Percentiles rank a stretch among this genome's conserved stretches.
Conservation (phyloP, 1,140 invertebrate genomes). For the Cotesia chilonis region DNA sequence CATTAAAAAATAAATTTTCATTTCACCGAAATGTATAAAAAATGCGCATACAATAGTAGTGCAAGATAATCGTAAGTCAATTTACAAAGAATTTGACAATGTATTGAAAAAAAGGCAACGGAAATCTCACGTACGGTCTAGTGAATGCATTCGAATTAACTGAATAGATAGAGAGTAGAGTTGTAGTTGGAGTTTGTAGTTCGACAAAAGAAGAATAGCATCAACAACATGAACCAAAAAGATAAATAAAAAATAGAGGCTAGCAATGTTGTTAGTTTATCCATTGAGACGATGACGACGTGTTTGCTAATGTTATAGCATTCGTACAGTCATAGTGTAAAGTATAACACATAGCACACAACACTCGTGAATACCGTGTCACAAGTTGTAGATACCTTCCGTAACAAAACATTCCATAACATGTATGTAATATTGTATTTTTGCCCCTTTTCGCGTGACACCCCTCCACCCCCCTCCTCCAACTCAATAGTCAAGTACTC, state of each 20-base stretch:
- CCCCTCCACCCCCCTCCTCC: too few species aligned
- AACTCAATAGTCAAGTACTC: too few species aligned
- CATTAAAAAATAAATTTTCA: too few species aligned
- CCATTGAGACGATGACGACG: slow-evolving; percentile 35
- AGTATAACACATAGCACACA: background rate
- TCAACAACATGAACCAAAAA: too few species aligned
- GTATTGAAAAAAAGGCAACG: background rate
- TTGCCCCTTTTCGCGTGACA: too few species aligned
- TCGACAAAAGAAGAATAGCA: background rate
- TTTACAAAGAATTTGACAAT: background rate
- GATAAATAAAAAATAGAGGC: slow-evolving; percentile 6
- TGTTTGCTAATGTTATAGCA: background rate
- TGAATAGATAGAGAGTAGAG: slow-evolving; percentile 15
- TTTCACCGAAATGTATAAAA: too few species aligned
- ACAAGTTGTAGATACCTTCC: slow-evolving; percentile 13
- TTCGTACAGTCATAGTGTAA: too few species aligned
- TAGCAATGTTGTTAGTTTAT: slow-evolving; percentile 38
- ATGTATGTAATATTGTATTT: too few species aligned
- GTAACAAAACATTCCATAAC: background rate
- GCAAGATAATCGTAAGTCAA: slow-evolving; percentile 5
- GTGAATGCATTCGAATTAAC: slow-evolving; percentile 22
- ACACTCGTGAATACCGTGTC: slow-evolving; percentile 17
- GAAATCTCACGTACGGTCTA: slow-evolving; percentile 15
- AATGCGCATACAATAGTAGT: too few species aligned
- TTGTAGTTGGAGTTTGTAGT: background rate